These are phyloP conservation scores for Florisuga fusca DNA, from an alignment of 2,797 vertebrate species.

Conservation along the genomic window DNA sequence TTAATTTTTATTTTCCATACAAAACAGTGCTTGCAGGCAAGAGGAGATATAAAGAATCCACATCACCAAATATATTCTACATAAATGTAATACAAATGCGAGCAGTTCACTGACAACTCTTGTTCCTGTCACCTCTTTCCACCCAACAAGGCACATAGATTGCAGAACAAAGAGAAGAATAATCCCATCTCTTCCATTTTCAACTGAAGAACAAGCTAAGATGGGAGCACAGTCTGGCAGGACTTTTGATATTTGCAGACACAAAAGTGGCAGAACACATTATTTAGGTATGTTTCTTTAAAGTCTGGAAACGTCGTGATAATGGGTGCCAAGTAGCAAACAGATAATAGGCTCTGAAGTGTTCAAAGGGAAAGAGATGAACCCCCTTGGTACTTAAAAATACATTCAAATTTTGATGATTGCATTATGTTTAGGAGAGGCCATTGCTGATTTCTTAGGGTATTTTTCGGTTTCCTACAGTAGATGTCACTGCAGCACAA, in stretches of 20 bases:
- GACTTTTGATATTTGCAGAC: not conserved
- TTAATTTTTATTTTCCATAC: not conserved
- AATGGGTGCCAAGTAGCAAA: not conserved
- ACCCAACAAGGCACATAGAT: fast-evolving
- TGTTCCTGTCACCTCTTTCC: not conserved
- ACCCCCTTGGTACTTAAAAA: not conserved
- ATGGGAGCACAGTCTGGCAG: not conserved
- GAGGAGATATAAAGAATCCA: not conserved
- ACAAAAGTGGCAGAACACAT: not conserved
- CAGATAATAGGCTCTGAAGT: not conserved
- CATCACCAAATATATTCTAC: not conserved
- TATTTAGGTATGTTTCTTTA: not conserved
- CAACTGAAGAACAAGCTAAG: not conserved
- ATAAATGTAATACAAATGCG: not conserved
- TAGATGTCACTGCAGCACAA: conserved; percentile 73
- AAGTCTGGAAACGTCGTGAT: not conserved
- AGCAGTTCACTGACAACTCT: not conserved
- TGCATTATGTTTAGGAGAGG: not conserved
- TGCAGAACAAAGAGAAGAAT: not conserved
- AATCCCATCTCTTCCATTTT: not conserved
- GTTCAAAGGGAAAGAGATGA: not conserved
- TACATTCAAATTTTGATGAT: not conserved
- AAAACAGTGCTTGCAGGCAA: not conserved
- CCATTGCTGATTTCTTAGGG: not conserved
- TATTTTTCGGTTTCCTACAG: conserved; percentile 49